phyloP scores from a whole-genome alignment of 2,888 invertebrate species.

The Hirtodrosophila trivittata region DNA sequence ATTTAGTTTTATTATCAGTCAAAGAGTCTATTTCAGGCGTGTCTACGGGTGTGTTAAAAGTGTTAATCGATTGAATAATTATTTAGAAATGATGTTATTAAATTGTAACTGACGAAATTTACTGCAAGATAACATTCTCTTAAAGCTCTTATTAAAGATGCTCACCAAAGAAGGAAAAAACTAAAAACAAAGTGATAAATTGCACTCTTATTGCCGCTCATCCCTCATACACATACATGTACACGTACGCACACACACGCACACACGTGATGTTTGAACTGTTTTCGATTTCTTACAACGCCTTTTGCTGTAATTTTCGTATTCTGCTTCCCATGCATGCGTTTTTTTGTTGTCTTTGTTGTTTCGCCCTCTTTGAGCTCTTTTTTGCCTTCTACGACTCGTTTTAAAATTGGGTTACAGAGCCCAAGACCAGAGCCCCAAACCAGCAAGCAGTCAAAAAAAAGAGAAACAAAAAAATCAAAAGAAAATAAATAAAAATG shows the following conservation, averaged over 20 bases:
- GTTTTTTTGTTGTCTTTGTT: conserved; percentile 22
- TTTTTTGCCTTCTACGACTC: conserved; percentile 52
- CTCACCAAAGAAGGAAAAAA: background rate
- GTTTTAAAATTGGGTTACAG: conserved; percentile 75
- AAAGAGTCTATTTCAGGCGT: conserved; percentile 15
- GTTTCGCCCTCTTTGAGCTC: conserved; percentile 22
- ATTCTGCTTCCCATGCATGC: conserved; percentile 57
- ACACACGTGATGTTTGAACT: conserved; percentile 68
- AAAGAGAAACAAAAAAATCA: conserved; percentile 34
- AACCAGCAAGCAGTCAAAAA: conserved; percentile 45
- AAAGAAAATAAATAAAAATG: conserved; percentile 57
- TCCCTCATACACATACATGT: conserved; percentile 11
- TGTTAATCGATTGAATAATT: conserved; percentile 18
- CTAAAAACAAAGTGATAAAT: conserved; percentile 7
- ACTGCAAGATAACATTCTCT: conserved; percentile 4
- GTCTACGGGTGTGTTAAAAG: background rate
- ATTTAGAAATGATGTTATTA: background rate
- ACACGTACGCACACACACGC: background rate
- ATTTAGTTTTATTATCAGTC: conserved; percentile 5
- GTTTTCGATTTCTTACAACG: conserved; percentile 69
- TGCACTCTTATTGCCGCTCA: conserved; percentile 18
- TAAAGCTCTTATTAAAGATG: background rate
- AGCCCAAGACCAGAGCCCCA: conserved; percentile 55
- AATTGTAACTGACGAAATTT: conserved; percentile 5
- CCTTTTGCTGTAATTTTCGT: conserved; percentile 72